Evolutionary conservation across 2,797 vertebrate species (phyloP).

Genomic region (Onychomys arenicola): DNA sequence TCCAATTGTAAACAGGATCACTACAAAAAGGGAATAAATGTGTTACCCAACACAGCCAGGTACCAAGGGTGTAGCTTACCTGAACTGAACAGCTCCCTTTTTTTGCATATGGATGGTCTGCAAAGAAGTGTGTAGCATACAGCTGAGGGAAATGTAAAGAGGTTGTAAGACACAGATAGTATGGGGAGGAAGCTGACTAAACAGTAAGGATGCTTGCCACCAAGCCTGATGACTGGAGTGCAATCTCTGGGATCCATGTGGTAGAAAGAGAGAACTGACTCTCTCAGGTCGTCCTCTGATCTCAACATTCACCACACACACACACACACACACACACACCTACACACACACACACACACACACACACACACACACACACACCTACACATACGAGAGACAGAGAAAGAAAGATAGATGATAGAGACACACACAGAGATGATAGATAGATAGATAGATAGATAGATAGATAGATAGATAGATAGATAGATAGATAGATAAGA

Average conservation of each 20-base stretch:
- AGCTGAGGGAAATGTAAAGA: background rate
- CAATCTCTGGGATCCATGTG: no score
- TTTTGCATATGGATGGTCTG: background rate
- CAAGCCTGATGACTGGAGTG: background rate
- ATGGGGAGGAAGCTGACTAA: background rate
- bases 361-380: background rate
- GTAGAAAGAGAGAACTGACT: background rate
- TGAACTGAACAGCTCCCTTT: background rate
- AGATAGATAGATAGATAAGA: background rate
- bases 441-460: no score
- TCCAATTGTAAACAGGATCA: constrained; percentile 25
- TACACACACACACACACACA: no score
- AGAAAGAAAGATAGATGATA: background rate
- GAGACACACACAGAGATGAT: no score
- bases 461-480: no score
- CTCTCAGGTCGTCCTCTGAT: background rate
- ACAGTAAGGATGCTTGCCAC: no score
- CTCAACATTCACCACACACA: background rate
- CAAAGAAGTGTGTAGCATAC: background rate
- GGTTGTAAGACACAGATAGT: constrained; percentile 2
- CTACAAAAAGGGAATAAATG: background rate
- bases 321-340: no score
- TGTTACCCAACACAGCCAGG: background rate
- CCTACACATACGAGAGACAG: background rate
- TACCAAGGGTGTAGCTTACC: background rate